Evolutionary conservation across 2,888 invertebrate species (phyloP).

Genomic region (Acleris literana): DNA sequence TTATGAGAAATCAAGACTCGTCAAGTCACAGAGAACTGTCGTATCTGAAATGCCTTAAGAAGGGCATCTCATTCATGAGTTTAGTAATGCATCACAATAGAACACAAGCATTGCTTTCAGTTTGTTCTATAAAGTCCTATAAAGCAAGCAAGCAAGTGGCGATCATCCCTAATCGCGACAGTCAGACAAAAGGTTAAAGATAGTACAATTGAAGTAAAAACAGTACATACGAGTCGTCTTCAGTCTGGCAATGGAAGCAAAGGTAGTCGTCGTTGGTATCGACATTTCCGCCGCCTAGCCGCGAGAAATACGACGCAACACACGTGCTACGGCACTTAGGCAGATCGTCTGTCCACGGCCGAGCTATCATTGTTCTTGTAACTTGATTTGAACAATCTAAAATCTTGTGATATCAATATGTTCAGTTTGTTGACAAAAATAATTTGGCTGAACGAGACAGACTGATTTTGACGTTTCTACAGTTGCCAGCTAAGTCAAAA

Average conservation of each 20-base stretch:
- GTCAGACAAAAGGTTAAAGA: too few species aligned
- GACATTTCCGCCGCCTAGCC: slow-evolving; percentile 59
- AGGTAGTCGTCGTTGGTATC: slow-evolving; percentile 77
- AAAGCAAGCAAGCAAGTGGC: too few species aligned
- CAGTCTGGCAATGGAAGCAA: slow-evolving; percentile 92
- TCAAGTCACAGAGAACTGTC: too few species aligned
- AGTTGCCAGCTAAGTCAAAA: slow-evolving; percentile 11
- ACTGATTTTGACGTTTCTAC: slow-evolving; percentile 1
- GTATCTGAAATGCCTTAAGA: too few species aligned
- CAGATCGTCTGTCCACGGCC: slow-evolving; percentile 92
- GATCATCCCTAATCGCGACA: too few species aligned
- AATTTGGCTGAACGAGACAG: too few species aligned
- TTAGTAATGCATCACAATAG: too few species aligned
- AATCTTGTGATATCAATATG: background rate
- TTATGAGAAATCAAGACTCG: too few species aligned
- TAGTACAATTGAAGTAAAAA: too few species aligned
- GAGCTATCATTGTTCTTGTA: slow-evolving; percentile 66
- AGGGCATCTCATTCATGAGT: too few species aligned
- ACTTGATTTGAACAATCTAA: background rate
- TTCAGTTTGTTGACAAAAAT: slow-evolving; percentile 26
- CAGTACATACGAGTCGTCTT: slow-evolving; percentile 85
- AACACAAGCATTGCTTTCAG: too few species aligned
- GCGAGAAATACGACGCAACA: slow-evolving; percentile 89
- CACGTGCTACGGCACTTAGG: slow-evolving; percentile 93
- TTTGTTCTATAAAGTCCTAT: too few species aligned